phyloP scores from a whole-genome alignment of 2,113 vertebrate species.

The Dipodomys merriami region DNA sequence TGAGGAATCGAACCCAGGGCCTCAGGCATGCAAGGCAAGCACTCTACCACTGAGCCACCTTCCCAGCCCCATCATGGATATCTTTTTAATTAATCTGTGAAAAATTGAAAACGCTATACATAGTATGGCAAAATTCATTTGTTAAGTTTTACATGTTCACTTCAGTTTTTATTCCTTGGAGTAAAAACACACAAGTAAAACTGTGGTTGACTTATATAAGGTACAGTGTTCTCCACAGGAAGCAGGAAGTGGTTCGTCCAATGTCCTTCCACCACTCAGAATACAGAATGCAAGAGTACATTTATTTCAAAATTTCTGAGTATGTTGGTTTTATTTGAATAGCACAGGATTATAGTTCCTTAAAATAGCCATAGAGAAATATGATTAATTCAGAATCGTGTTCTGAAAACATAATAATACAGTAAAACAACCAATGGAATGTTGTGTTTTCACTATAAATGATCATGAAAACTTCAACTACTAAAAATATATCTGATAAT shows the following conservation, averaged over 20 bases:
- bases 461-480: not conserved
- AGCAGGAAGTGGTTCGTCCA: not conserved
- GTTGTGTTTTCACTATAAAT: not conserved
- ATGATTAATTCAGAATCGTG: conserved; percentile 38
- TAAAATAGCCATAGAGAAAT: not conserved
- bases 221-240: not conserved
- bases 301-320: not conserved
- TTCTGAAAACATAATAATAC: not conserved
- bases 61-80: not conserved
- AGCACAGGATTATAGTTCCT: not conserved
- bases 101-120: not conserved
- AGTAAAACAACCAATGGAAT: not conserved
- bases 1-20: no score
- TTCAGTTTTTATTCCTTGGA: not conserved
- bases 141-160: not conserved
- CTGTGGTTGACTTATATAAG: not conserved
- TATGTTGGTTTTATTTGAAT: conserved; percentile 40
- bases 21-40: no score
- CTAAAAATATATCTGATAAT: not conserved
- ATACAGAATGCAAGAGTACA: not conserved
- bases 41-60: no score
- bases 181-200: not conserved
- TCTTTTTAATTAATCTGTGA: not conserved
- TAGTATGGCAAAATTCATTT: not conserved
- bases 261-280: not conserved